Base-by-base conservation (phyloP, 2,888 invertebrate species). In the Agrilus mali region DNA sequence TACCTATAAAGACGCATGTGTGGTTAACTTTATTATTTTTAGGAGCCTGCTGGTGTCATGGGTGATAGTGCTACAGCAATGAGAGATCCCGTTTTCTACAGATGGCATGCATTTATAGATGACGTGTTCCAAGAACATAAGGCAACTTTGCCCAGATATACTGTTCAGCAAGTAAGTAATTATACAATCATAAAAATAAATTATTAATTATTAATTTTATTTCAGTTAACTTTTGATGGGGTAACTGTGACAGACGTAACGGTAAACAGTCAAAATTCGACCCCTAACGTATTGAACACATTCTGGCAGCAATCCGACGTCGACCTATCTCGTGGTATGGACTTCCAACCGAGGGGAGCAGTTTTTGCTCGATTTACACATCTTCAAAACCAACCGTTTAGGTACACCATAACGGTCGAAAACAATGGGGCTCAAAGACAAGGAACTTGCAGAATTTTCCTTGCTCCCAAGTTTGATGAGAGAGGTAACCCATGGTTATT, bases 61-160 rank as follows among this genome's bases (percentile, higher is more conserved):
- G 87, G 86, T 0, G 88, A 88, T 58, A 77, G 84, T 0, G 77
- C 86, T 0, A 87, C 87, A 0, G 85, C 88, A 0, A 88, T 89
- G 87, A 72, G 89, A 2, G 90, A 90, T 66, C 88, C 89, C 0
- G 67, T 83, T 14, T 89, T 89, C 71, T 89, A 88, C 68, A 78
- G 85, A 59, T 88, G 84, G 85, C 89, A 90, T 58, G 74, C 82
- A 0, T 82, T 78, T 60, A 70, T 88, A 17, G 85, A 89, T 55
- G 80, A 85, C 52, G 67, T 89, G 27, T 88, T 88, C 72, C 74
- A 77, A 52, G 72, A 78, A 49, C 80, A 81, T 65, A 89, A 89
- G 65, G 69, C 70, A 47, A 78, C 78, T 12, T 67, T 89, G 20
- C 69, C 79, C 0, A 71, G 80, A 3, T 89, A 89, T 61, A 69